Evolutionary conservation across 2,797 vertebrate genomes (phyloP), one percentile per base, ranked within the genome.

Genomic region (Siniperca undulata): DNA sequence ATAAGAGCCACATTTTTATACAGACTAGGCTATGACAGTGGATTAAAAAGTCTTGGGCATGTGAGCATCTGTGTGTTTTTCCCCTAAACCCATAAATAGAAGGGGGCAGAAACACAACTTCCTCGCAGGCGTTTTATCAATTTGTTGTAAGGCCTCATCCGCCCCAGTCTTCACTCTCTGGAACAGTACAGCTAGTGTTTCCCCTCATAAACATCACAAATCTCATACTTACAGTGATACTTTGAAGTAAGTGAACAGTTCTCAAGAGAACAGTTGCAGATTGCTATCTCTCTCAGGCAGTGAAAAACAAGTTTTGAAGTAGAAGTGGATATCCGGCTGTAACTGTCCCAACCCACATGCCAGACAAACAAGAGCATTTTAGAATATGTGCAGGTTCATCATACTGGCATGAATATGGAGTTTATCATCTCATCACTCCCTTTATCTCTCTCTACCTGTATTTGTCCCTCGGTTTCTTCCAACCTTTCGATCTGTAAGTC

Each of bases 301-400:
- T n/a, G 27, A 76, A 82, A 87, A 82, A 85, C 66, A 86, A 30
- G 74, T 75, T 87, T 84, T 72, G 46, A 82, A 86, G 84, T 67
- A 48, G 27, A 79, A 55, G 70, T 79, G 52, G 56, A 80, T 82
- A 74, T 88, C 83, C 66, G 80, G 76, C 74, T 73, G 17, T 71
- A 80, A 83, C 82, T 70, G 78, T 79, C 70, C 36, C 74, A 42
- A 42, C 78, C 84, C 68, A 68, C 80, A 85, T 80, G 56, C 24
- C 74, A 78, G 64, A 83, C 58, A 82, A 67, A 78, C 56, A 53
- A 5, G 40, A 75, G 34, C 46, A 36, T 38, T 72, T 77, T 44
- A 34, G n/a, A 81, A 46, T 17, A 62, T 61, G 67, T 83, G 67
- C 58, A 70, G 82, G 74, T 84, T 88, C 61, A 85, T 73, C 74